Evolutionary conservation across 2,797 vertebrate species (phyloP).

Genomic region (Knipowitschia caucasica): DNA sequence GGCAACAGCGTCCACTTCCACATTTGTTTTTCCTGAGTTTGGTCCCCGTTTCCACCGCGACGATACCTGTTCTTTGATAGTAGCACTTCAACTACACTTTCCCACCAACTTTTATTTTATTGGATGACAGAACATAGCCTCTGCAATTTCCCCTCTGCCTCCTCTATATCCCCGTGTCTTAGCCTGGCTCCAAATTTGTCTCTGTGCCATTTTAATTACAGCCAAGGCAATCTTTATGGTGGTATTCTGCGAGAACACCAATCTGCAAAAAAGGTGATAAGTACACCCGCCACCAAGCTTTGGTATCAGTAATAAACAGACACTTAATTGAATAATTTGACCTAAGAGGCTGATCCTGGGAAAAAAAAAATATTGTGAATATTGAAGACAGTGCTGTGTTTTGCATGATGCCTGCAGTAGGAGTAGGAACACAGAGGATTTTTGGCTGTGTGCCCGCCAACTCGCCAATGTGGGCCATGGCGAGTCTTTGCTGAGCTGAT

Average conservation of each 20-base stretch:
- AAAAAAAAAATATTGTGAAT: slow-evolving; percentile 74
- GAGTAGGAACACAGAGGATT: slow-evolving; percentile 55
- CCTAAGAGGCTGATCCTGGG: slow-evolving; percentile 83
- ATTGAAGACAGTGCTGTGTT: slow-evolving; percentile 73
- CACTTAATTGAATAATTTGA: slow-evolving; percentile 89
- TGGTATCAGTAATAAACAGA: slow-evolving; percentile 87
- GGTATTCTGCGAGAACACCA: slow-evolving; percentile 81
- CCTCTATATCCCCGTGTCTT: slow-evolving; percentile 68
- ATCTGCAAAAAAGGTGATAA: slow-evolving; percentile 87
- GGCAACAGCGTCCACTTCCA: slow-evolving; percentile 51
- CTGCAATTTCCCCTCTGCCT: slow-evolving; percentile 52
- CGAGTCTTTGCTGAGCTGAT: slow-evolving; percentile 71
- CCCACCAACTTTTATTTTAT: slow-evolving; percentile 64
- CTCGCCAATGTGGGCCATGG: slow-evolving; percentile 69
- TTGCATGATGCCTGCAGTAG: slow-evolving; percentile 66
- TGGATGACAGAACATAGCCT: slow-evolving; percentile 63
- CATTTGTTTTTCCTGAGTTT: slow-evolving; percentile 47
- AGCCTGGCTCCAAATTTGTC: slow-evolving; percentile 80
- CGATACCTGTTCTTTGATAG: slow-evolving; percentile 41
- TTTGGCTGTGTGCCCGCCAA: slow-evolving; percentile 71
- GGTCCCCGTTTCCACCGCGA: slow-evolving; percentile 15
- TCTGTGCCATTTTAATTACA: slow-evolving; percentile 87
- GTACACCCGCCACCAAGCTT: slow-evolving; percentile 78
- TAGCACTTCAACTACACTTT: slow-evolving; percentile 27
- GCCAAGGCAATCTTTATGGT: slow-evolving; percentile 83